Evolutionary conservation across 2,797 vertebrate genomes (phyloP).

Genomic region (Artibeus lituratus): DNA sequence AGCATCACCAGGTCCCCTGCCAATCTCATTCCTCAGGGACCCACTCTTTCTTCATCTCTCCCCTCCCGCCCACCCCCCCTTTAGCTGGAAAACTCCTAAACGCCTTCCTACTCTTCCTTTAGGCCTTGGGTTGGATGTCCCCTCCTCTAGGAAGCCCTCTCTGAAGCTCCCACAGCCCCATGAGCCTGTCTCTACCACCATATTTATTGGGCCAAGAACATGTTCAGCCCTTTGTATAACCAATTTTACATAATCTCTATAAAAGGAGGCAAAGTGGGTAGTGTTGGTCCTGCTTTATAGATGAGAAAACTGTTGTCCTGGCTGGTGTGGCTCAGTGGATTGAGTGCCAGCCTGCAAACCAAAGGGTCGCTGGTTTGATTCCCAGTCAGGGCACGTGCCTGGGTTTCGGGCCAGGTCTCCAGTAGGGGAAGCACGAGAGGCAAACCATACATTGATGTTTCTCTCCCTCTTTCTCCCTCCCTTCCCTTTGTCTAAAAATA

Average conservation of each 20-base stretch:
- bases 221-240: background rate
- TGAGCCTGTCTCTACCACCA: background rate
- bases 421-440: no score
- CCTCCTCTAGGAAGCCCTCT: constrained; percentile 3
- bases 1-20: background rate
- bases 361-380: no score
- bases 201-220: background rate
- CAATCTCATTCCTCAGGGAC: background rate
- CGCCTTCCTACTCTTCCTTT: background rate
- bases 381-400: no score
- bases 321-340: no score
- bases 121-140: background rate
- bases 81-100: background rate
- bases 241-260: background rate
- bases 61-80: background rate
- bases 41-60: background rate
- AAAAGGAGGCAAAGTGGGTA: background rate
- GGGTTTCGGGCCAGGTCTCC: no score
- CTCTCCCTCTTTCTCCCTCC: no score
- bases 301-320: background rate
- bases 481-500: no score
- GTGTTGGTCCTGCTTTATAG: background rate
- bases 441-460: no score
- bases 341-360: no score
- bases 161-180: background rate